Percentiles rank a stretch among this genome's conserved stretches.
phyloP scores from a whole-genome alignment of 2,797 vertebrate genomes.

The Cossypha caffra region DNA sequence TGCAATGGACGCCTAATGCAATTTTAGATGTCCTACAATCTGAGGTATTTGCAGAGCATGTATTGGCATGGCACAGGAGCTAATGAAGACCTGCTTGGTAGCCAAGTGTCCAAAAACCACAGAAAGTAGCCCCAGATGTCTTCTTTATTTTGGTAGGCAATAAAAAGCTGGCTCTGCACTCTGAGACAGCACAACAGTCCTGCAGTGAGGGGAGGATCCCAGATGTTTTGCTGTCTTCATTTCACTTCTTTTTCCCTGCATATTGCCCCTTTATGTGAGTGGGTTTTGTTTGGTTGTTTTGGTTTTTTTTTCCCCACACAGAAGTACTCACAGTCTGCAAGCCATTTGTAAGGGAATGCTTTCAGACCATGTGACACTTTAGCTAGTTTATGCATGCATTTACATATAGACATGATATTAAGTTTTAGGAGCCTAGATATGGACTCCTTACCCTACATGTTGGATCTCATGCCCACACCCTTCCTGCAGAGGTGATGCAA shows the following conservation, averaged over 20 bases:
- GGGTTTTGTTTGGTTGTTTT: neutral
- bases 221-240: neutral
- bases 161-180: neutral
- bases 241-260: neutral
- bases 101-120: neutral
- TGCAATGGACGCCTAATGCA: neutral
- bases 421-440: neutral
- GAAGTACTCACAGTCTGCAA: neutral
- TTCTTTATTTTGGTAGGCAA: neutral
- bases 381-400: neutral
- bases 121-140: neutral
- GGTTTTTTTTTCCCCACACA: neutral
- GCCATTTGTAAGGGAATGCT: neutral
- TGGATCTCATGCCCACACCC: neutral
- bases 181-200: neutral
- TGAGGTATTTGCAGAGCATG: neutral
- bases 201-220: neutral
- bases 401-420: neutral
- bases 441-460: neutral
- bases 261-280: neutral
- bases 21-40: neutral
- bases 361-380: neutral
- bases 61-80: neutral
- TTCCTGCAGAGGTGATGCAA: neutral
- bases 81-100: neutral